Percentiles rank a stretch among this genome's conserved stretches.
These are phyloP conservation scores for Mugil cephalus DNA, from an alignment of 2,113 vertebrate genomes.

Conservation along the genomic window DNA sequence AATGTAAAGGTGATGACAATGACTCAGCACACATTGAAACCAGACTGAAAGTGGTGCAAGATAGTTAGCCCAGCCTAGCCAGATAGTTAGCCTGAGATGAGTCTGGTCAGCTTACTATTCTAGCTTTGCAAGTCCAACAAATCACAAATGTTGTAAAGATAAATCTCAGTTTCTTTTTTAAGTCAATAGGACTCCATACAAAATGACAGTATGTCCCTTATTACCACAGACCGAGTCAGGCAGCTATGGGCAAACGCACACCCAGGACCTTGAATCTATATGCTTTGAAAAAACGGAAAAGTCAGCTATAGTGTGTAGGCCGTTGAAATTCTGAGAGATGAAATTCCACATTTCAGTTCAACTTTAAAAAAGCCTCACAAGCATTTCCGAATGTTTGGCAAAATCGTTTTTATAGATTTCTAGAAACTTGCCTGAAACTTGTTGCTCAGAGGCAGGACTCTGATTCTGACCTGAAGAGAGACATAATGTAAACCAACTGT, in stretches of 20 bases:
- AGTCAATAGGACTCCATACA: not conserved
- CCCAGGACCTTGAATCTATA: too few relatives aligned
- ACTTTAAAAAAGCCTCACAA: not conserved
- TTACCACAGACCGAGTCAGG: too few relatives aligned
- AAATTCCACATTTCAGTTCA: not conserved
- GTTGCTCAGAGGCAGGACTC: constrained; percentile 61
- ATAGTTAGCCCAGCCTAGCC: constrained; percentile 1
- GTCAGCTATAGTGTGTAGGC: too few relatives aligned
- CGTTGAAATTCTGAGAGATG: too few relatives aligned
- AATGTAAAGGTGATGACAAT: not conserved
- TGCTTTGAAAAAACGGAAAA: too few relatives aligned
- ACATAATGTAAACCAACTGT: constrained; percentile 7
- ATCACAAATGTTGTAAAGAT: too few relatives aligned
- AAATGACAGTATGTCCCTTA: not conserved
- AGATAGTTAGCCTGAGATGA: not conserved
- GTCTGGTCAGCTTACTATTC: too few relatives aligned
- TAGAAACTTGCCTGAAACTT: constrained; percentile 77
- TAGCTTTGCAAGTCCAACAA: too few relatives aligned
- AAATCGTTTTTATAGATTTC: not conserved
- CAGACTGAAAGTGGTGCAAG: not conserved
- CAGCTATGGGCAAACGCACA: too few relatives aligned
- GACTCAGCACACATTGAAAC: constrained; percentile 8
- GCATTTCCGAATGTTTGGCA: not conserved
- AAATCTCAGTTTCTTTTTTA: too few relatives aligned
- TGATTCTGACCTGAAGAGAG: constrained; percentile 60